Evolutionary conservation across 2,113 vertebrate genomes (phyloP).

Genomic region (Mionectes macconnelli): DNA sequence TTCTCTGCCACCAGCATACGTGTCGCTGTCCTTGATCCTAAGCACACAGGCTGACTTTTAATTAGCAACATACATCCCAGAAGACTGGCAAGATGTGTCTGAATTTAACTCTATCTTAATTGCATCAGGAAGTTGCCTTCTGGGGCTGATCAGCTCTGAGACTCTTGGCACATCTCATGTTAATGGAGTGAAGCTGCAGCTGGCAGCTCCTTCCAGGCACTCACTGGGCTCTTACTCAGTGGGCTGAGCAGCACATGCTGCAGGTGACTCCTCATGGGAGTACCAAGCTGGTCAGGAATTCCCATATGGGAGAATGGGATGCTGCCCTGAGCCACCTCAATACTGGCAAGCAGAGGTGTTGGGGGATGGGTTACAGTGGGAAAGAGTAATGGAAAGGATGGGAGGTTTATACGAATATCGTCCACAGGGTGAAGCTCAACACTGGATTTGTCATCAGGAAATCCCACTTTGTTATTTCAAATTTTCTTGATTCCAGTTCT

Average conservation of each 20-base stretch:
- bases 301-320: accelerated
- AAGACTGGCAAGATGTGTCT: not conserved
- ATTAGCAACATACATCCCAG: not conserved
- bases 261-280: accelerated
- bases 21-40: not conserved
- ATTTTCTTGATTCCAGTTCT: not conserved
- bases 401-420: not conserved
- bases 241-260: not conserved
- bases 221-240: not conserved
- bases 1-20: not conserved
- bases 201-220: not conserved
- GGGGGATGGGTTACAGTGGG: too few species aligned
- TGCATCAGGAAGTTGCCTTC: conserved; percentile 2
- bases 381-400: not conserved
- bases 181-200: not conserved
- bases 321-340: not conserved
- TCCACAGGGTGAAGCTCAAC: not conserved
- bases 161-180: not conserved
- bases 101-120: conserved; percentile 29
- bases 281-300: not conserved
- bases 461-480: not conserved
- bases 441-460: not conserved
- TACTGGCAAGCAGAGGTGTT: not conserved
- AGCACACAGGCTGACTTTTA: not conserved
- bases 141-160: not conserved